Percentiles rank a stretch among this genome's conserved stretches.
phyloP scores from a whole-genome alignment of 2,113 vertebrate genomes.

The Tragelaphus scriptus region DNA sequence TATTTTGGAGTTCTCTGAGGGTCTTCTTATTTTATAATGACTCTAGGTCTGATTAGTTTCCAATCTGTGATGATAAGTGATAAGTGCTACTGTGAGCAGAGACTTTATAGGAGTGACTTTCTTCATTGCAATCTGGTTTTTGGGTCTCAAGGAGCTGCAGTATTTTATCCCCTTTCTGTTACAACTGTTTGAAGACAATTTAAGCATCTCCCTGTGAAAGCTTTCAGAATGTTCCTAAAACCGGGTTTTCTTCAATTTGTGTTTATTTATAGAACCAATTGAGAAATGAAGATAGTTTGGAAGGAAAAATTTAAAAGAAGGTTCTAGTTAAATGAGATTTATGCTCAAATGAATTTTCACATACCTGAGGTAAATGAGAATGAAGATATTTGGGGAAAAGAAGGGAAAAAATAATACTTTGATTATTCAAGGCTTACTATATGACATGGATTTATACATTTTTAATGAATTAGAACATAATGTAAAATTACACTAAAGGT shows the following conservation, averaged over 20 bases:
- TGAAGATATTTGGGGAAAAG: not conserved
- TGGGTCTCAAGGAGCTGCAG: not conserved
- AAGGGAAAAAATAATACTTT: not conserved
- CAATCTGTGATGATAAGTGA: not conserved
- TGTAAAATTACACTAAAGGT: not conserved
- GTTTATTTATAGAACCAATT: not conserved
- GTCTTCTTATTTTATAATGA: not conserved
- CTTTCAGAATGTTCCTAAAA: not conserved
- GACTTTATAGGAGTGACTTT: not conserved
- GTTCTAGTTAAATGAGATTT: not conserved
- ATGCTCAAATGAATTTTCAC: not conserved
- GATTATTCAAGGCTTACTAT: not conserved
- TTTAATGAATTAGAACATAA: conserved; percentile 22
- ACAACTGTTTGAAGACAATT: not conserved
- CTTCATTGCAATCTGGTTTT: not conserved
- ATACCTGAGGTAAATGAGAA: not conserved
- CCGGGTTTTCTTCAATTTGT: not conserved
- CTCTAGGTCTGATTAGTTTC: not conserved
- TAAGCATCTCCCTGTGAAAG: not conserved
- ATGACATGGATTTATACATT: not conserved
- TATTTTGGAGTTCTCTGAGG: not conserved
- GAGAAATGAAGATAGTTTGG: not conserved
- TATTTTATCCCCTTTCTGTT: not conserved
- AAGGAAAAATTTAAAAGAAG: not conserved
- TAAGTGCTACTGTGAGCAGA: not conserved